Evolutionary conservation across 2,888 invertebrate species (phyloP), one percentile per base, ranked within the genome.

Genomic region (Azorinus chamasolen): DNA sequence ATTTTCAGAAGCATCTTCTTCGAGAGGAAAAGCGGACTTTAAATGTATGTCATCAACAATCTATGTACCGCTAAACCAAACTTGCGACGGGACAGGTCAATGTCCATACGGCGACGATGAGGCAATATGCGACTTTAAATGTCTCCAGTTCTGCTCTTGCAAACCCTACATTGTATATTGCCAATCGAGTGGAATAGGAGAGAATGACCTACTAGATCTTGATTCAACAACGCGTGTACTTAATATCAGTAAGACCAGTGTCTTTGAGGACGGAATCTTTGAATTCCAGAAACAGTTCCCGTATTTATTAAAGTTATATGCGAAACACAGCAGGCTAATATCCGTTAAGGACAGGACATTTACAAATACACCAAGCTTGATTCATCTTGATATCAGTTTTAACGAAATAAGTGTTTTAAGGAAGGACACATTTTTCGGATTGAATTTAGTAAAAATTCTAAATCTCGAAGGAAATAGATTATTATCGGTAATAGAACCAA

Each of bases 71-170:
- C 22, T 53, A 2, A 4, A 27, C 16, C 51, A 45, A 53, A 41
- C 59, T 5, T 69, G 68, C 54, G 68, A 69, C 37, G 68, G 61
- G 1, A 12, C 20, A 51, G 12, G 14, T 10, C 51, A 69, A 16
- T 69, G 68, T 61, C 61, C 61, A 1, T 45, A 37, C 45, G 68
- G 54, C 27, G 68, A 69, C 27, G 68, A 69, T 27, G 68, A 69
- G 22, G 41, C 32, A 4, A 39, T 53, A 5, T 69, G 68, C 46
- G 53, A 41, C 32, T 43, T 69, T 22, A 51, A 24, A 1, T 69
- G 68, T 51, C 54, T 59, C 10, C 2, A 53, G 18, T 37, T 22
- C 6, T 69, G 68, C 43, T 10, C 45, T 8, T 69, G 68, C 24
- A 8, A 22, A 12, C 53, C 54, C 2, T 41, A 48, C 14, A 37